These are phyloP conservation scores for Trichonephila clavata DNA, from an alignment of 1,140 invertebrate species.

Conservation along the genomic window DNA sequence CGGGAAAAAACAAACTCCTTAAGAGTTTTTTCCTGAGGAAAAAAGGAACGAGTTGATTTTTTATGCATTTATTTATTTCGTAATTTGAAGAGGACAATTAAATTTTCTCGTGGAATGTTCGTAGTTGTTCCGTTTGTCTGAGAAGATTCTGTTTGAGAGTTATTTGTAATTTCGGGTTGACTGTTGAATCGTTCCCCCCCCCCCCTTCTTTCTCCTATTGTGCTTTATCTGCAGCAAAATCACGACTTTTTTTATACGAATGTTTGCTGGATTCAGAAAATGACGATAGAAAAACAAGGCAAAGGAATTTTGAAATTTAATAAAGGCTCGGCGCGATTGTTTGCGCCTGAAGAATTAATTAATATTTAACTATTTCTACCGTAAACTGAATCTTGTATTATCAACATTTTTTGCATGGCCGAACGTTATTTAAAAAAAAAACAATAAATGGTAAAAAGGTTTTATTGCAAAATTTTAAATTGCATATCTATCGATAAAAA, in stretches of 20 bases:
- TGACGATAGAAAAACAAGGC: constrained; percentile 4
- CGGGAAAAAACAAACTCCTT: constrained; percentile 31
- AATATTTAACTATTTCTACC: constrained; percentile 25
- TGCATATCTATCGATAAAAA: no score
- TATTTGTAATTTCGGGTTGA: constrained; percentile 49
- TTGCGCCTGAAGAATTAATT: constrained; percentile 24
- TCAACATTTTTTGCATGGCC: background rate
- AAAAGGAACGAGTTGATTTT: constrained; percentile 32
- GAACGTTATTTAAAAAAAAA: background rate
- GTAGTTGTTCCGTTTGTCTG: constrained; percentile 34
- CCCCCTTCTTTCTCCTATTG: background rate
- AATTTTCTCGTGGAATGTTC: constrained; percentile 69
- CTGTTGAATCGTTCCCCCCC: background rate
- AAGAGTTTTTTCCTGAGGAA: constrained; percentile 34
- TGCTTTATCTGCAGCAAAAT: constrained; percentile 15
- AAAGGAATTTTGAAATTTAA: constrained; percentile 43
- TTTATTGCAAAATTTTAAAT: no score
- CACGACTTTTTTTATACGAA: constrained; percentile 10
- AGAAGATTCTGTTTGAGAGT: constrained; percentile 21
- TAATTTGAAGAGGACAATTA: constrained; percentile 74
- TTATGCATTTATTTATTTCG: constrained; percentile 71
- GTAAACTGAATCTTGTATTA: background rate
- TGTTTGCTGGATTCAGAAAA: constrained; percentile 38
- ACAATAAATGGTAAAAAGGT: no score
- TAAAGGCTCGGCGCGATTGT: constrained; percentile 25